Conservation (phyloP, 2,888 invertebrate genomes). For the Chydorus sphaericus region DNA sequence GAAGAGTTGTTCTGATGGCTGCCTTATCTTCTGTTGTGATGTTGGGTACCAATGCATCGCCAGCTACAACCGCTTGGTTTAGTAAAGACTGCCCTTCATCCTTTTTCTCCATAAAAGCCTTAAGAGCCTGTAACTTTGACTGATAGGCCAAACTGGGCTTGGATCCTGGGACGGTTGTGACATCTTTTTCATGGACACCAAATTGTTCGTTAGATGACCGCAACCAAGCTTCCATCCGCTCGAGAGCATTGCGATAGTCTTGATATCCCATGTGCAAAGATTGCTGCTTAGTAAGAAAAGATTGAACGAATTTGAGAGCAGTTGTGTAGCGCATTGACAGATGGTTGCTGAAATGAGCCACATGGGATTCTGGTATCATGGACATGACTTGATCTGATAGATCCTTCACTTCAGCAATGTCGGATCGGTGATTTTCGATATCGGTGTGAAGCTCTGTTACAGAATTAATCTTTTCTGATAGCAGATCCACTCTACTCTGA, state of each 20-base stretch:
- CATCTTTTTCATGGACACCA: conserved; percentile 44
- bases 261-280: conserved; percentile 53
- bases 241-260: conserved; percentile 47
- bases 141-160: conserved; percentile 50
- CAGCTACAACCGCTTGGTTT: conserved; percentile 66
- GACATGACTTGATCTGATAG: conserved; percentile 56
- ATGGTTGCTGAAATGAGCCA: conserved; percentile 64
- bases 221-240: conserved; percentile 64
- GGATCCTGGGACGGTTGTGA: conserved; percentile 40
- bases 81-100: conserved; percentile 63
- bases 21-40: conserved; percentile 80
- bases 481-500: conserved; percentile 49
- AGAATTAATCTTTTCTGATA: conserved; percentile 52
- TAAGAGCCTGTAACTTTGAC: conserved; percentile 58
- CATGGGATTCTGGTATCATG: conserved; percentile 67
- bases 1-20: conserved; percentile 60
- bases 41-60: conserved; percentile 73
- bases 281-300: conserved; percentile 53
- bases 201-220: conserved; percentile 57
- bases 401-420: conserved; percentile 48
- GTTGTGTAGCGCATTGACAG: conserved; percentile 59
- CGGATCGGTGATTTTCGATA: conserved; percentile 45
- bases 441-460: conserved; percentile 45
- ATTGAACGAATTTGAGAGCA: conserved; percentile 50
- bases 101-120: conserved; percentile 52